Evolutionary conservation across 2,888 invertebrate genomes (phyloP), one percentile per base, ranked within the genome.

Genomic region (Troilus luridus): DNA sequence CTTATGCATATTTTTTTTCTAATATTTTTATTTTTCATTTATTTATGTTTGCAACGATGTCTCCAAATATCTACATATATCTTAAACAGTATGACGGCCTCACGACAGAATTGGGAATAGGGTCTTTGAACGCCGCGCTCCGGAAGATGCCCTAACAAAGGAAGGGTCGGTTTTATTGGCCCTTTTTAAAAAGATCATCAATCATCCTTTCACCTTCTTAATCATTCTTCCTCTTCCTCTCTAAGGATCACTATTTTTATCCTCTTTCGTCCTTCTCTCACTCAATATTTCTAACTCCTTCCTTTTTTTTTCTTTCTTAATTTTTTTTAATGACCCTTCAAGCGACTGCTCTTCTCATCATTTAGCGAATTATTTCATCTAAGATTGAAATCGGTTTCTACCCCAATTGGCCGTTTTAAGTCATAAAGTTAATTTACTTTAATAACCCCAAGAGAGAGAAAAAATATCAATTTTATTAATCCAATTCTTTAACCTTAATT

Each of bases 161-260:
- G 72, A 72, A 72, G 6, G 12, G 72, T 14, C 72, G 27, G 72
- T 72, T 72, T 72, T 72, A 72, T 72, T 72, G 72, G 72, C 72
- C 72, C 72, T 72, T 72, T 41, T 72, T 72, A 72, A 72, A 72
- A 27, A 27, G 72, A 72, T 72, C 72, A 72, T 72, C 27, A 72
- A 72, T 72, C 72, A 72, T 72, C 72, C 27, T 72, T 72, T 27
- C 72, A 72, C 72, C 72, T 72, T 72, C 72, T 72, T 72, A 72
- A 72, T 72, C 72, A 72, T 72, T 27, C 72, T 72, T 72, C 72
- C 72, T 72, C 72, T 72, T 19, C 72, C 6, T 27, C 72, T 0
- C 41, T 3, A 41, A 41, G 41, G 27, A 72, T 72, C 27, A 72
- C 72, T 72, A 72, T 72, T 72, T 72, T 72, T 41, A 41, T 72